Percentiles rank a stretch among this genome's conserved stretches.
phyloP scores from a whole-genome alignment of 2,797 vertebrate species.

The Oophaga sylvatica region DNA sequence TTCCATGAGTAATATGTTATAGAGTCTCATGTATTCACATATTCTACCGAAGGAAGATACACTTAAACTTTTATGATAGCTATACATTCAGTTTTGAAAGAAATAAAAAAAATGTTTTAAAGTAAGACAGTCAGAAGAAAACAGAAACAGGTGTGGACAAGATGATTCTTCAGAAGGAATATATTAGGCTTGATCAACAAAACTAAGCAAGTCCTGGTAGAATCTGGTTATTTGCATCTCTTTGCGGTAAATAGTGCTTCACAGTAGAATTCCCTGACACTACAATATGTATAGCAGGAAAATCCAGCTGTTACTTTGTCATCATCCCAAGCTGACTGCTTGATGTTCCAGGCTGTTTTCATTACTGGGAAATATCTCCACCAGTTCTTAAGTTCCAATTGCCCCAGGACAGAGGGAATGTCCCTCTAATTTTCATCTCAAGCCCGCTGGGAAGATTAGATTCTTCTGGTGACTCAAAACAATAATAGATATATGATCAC shows the following conservation, averaged over 20 bases:
- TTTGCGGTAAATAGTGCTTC: background rate
- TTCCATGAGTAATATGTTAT: no score
- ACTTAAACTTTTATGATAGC: no score
- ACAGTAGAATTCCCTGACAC: conserved; percentile 6
- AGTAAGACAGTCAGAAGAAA: background rate
- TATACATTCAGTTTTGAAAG: background rate
- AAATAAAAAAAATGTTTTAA: background rate
- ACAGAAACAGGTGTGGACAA: conserved; percentile 16
- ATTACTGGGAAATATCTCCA: conserved; percentile 37
- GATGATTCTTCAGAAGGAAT: background rate
- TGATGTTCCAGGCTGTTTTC: conserved; percentile 44
- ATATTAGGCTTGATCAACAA: background rate
- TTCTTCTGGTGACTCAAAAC: conserved; percentile 46
- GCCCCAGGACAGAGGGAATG: conserved; percentile 40
- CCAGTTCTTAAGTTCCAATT: conserved; percentile 14
- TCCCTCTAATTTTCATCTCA: conserved; percentile 26
- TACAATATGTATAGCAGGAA: conserved; percentile 48
- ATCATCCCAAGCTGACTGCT: conserved; percentile 30
- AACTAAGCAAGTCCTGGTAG: background rate
- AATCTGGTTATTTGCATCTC: conserved; percentile 2
- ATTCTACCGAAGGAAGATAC: no score
- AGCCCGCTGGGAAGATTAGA: conserved; percentile 27
- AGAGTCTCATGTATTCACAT: no score
- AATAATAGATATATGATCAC: conserved; percentile 46
- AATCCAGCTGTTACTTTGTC: conserved; percentile 45